Percentiles rank a stretch among this genome's conserved stretches.
Evolutionary conservation across 1,140 invertebrate species (phyloP).

Genomic region (Diploscapter pachys): DNA sequence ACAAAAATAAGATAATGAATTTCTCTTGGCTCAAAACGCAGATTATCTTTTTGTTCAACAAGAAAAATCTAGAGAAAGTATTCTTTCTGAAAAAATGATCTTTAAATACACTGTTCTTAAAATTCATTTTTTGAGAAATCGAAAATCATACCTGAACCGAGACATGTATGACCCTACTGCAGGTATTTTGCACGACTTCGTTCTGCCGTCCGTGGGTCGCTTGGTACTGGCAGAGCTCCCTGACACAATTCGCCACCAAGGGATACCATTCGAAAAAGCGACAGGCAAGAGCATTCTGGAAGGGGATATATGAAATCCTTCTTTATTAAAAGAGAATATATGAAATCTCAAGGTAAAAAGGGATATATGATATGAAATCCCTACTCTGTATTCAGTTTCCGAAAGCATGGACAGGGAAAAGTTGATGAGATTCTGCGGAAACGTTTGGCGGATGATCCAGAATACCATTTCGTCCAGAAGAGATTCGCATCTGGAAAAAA

Average conservation of each 20-base stretch:
- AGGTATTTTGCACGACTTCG: constrained; percentile 1
- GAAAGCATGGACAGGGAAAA: constrained; percentile 21
- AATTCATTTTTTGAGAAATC: neutral
- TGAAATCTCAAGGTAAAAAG: neutral
- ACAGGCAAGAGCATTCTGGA: constrained; percentile 25
- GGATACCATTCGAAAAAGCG: constrained; percentile 34
- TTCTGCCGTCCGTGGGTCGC: neutral
- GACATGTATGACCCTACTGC: constrained; percentile 29
- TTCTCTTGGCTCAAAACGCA: neutral
- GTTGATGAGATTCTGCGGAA: constrained; percentile 29
- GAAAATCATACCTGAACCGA: constrained; percentile 23
- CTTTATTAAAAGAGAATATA: neutral
- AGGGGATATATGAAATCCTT: neutral
- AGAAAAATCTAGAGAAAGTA: too few relatives aligned
- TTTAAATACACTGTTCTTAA: too few relatives aligned
- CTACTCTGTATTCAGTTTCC: constrained; percentile 20
- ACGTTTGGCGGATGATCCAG: constrained; percentile 26
- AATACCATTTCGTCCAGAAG: constrained; percentile 32
- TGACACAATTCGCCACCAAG: constrained; percentile 15
- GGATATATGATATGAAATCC: neutral
- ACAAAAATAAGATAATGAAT: neutral
- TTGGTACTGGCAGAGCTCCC: neutral
- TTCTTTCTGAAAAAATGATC: too few relatives aligned
- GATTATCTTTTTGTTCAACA: too few relatives aligned
- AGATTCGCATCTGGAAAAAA: constrained; percentile 2